These are phyloP conservation scores for Microtus pennsylvanicus DNA, from an alignment of 2,113 vertebrate species.

Conservation along the genomic window DNA sequence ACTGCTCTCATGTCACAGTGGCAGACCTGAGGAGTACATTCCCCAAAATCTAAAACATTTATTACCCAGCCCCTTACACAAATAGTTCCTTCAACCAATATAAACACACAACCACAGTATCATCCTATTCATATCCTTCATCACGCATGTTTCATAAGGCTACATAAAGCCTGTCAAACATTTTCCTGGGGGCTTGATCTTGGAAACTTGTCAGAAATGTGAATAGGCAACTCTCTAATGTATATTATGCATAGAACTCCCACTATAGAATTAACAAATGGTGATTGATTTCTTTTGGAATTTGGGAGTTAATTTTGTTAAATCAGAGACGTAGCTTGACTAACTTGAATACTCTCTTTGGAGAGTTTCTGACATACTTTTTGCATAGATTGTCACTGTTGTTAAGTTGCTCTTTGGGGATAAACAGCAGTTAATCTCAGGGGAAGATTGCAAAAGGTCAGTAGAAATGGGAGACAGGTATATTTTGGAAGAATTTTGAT, in stretches of 20 bases:
- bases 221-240: background rate
- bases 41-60: slow-evolving; percentile 34
- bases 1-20: background rate
- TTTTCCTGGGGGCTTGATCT: slow-evolving; percentile 5
- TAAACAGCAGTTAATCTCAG: slow-evolving; percentile 14
- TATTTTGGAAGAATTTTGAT: background rate
- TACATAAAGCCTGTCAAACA: background rate
- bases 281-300: slow-evolving; percentile 50
- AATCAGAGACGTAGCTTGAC: slow-evolving; percentile 14
- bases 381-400: background rate
- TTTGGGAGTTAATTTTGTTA: background rate
- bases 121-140: background rate
- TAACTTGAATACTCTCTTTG: slow-evolving; percentile 8
- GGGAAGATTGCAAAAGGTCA: background rate
- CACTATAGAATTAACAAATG: background rate
- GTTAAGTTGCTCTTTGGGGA: background rate
- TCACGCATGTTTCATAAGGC: background rate
- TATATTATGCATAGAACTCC: background rate
- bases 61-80: background rate
- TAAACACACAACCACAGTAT: background rate
- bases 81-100: background rate
- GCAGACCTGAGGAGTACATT: background rate
- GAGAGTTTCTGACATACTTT: background rate
- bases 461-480: background rate
- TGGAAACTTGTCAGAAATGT: slow-evolving; percentile 23